Base-by-base conservation (phyloP, 2,113 vertebrate species). In the Onychorhynchus coronatus region DNA sequence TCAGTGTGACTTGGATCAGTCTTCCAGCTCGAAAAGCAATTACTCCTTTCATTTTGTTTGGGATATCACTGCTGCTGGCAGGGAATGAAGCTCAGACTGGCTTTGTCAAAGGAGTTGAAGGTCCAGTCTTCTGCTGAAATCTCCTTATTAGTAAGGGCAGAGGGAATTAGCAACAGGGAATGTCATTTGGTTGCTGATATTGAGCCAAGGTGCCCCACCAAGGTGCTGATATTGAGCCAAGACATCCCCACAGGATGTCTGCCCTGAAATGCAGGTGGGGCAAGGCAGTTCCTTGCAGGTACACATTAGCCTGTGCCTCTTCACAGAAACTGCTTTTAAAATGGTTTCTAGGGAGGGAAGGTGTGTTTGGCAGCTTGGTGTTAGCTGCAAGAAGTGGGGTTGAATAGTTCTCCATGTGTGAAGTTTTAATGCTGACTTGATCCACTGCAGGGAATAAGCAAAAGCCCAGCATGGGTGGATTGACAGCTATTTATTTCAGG, bases 401-500 rank as follows among this genome's bases (percentile, higher is more conserved):
- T 24, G 49, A 89, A 52, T 23, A 61, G 30, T 21, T 91, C 13
- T 31, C 49, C 49, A 9, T 2, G 2, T 41, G 41, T 5, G 8
- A 85, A 73, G 31, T 68, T 88, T 85, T 72, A 73, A 24, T 37
- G 62, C 81, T 91, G 88, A 35, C 55, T 91, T 22, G 58, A 53
- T 79, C 71, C 75, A 33, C 46, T 47, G 71, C 62, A 79, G 55
- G 55, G 30, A 74, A 74, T 67, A 56, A 1, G 17, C 68, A 74
- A 53, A 83, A 92, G 12, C 55, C 49, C 84, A 86, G 68, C 84
- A 53, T 17, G 81, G 41, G 35, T n/a, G 37, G 39, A 79, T 49
- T 86, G 90, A 55, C 84, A 93, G 72, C 67, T 81, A 52, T 92
- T 95, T 95, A 80, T 96, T 96, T 76, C 52, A 78, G 85, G 58